Percentiles rank a stretch among this genome's conserved stretches.
These are phyloP conservation scores for Hassar affinis DNA, from an alignment of 2,113 vertebrate genomes.

Conservation along the genomic window DNA sequence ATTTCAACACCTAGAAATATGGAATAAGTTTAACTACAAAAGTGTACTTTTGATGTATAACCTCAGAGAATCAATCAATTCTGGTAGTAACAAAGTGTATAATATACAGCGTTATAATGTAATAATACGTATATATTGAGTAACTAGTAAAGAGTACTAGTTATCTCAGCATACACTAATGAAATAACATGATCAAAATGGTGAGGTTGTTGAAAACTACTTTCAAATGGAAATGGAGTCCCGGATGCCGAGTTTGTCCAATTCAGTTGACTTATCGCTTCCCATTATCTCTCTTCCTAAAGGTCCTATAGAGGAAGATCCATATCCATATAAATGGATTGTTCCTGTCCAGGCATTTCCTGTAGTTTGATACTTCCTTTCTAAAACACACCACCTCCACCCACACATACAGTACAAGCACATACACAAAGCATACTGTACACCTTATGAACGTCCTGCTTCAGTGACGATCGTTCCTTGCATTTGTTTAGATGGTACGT, in stretches of 20 bases:
- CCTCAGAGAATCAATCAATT: neutral
- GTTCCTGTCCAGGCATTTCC: constrained; percentile 75
- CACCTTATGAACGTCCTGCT: neutral
- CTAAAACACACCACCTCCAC: constrained; percentile 34
- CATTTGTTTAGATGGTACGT: constrained; percentile 10
- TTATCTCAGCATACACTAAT: neutral
- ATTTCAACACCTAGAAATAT: constrained; percentile 19
- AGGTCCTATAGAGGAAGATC: constrained; percentile 68
- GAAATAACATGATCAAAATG: neutral
- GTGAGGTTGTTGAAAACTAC: neutral
- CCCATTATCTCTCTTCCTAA: constrained; percentile 66
- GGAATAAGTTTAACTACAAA: neutral
- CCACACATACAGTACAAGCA: constrained; percentile 39
- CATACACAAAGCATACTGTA: neutral
- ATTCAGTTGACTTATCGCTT: constrained; percentile 70
- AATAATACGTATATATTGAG: neutral
- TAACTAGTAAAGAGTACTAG: neutral
- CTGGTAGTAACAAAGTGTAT: neutral
- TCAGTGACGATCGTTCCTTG: neutral
- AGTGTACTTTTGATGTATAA: neutral
- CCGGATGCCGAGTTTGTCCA: neutral
- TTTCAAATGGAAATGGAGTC: neutral
- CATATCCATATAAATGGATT: constrained; percentile 70
- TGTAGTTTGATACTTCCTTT: constrained; percentile 71
- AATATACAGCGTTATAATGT: neutral